These are phyloP conservation scores for Troides oblongomaculatus DNA, from an alignment of 2,888 invertebrate genomes.

Conservation along the genomic window DNA sequence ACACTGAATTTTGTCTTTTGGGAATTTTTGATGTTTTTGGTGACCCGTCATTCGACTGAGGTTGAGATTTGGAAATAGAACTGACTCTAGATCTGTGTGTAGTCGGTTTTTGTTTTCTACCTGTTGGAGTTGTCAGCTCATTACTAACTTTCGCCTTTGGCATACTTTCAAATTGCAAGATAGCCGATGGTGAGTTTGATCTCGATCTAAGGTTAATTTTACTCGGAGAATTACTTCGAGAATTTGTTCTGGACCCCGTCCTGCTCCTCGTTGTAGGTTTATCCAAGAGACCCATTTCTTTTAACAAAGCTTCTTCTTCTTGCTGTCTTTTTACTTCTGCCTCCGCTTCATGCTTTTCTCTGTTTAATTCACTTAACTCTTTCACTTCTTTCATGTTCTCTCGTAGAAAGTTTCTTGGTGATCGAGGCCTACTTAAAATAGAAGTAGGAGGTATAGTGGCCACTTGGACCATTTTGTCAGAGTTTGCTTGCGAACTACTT, in stretches of 20 bases:
- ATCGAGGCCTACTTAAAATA: conserved; percentile 55
- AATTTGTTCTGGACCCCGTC: conserved; percentile 53
- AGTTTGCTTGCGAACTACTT: conserved; percentile 64
- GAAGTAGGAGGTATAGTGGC: conserved; percentile 57
- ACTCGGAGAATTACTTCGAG: conserved; percentile 66
- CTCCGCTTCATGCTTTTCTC: conserved; percentile 72
- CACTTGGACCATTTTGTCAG: conserved; percentile 69
- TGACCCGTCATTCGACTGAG: conserved; percentile 72
- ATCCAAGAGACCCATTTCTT: conserved; percentile 72
- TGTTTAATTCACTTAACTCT: conserved; percentile 71
- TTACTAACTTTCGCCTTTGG: conserved; percentile 41
- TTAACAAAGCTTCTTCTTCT: conserved; percentile 71
- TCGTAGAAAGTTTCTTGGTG: conserved; percentile 71
- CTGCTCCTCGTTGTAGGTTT: conserved; percentile 52
- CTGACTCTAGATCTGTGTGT: conserved; percentile 61
- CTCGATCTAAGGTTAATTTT: conserved; percentile 66
- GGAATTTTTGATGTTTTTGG: conserved; percentile 76
- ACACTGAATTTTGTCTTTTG: conserved; percentile 69
- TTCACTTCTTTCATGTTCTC: conserved; percentile 74
- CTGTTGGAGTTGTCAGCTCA: conserved; percentile 54
- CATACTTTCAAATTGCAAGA: conserved; percentile 58
- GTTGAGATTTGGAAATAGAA: conserved; percentile 65
- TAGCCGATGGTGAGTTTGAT: conserved; percentile 69
- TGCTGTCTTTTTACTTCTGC: conserved; percentile 64
- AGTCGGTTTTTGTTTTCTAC: conserved; percentile 52